A percentile compares a stretch with the other conserved stretches of the same genome.
phyloP scores from a whole-genome alignment of 2,797 vertebrate species.

The Naso thynnoides region DNA sequence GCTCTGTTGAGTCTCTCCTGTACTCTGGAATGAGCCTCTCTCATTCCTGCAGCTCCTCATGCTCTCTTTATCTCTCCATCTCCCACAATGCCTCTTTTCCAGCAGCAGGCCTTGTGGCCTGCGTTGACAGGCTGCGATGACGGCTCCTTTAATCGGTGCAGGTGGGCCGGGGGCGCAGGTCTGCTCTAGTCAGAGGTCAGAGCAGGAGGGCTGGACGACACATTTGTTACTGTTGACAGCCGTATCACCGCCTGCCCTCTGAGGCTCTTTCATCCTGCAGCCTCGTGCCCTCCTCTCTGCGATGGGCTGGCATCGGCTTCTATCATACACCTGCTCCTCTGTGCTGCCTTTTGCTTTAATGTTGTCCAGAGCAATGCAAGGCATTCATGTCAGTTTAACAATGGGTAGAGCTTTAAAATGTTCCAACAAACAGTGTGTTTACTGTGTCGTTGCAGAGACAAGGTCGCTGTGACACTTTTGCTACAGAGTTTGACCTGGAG shows the following conservation, averaged over 20 bases:
- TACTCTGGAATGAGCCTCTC: conserved; percentile 67
- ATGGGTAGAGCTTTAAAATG: background rate
- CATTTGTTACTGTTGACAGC: conserved; percentile 85
- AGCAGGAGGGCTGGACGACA: conserved; percentile 59
- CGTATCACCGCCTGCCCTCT: conserved; percentile 65
- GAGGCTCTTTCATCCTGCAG: conserved; percentile 69
- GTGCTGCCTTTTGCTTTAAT: conserved; percentile 34
- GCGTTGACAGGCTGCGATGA: conserved; percentile 71
- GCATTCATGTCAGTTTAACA: conserved; percentile 2
- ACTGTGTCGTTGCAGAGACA: conserved; percentile 88
- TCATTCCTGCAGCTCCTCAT: conserved; percentile 73
- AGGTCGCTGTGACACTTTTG: conserved; percentile 98
- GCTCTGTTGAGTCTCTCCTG: conserved; percentile 63
- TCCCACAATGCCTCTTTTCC: conserved; percentile 56
- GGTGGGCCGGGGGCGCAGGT: conserved; percentile 77
- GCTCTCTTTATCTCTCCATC: conserved; percentile 71
- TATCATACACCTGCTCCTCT: conserved; percentile 74
- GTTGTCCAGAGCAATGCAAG: background rate
- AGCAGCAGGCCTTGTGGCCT: conserved; percentile 58
- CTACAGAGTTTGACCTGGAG: conserved; percentile 99
- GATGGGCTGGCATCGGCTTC: conserved; percentile 71
- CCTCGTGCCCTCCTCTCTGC: conserved; percentile 34
- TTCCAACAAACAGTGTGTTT: background rate
- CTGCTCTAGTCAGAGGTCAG: conserved; percentile 46
- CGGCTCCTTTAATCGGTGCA: conserved; percentile 79